phyloP scores from a whole-genome alignment of 2,113 vertebrate species.

The Gobiocypris rarus region DNA sequence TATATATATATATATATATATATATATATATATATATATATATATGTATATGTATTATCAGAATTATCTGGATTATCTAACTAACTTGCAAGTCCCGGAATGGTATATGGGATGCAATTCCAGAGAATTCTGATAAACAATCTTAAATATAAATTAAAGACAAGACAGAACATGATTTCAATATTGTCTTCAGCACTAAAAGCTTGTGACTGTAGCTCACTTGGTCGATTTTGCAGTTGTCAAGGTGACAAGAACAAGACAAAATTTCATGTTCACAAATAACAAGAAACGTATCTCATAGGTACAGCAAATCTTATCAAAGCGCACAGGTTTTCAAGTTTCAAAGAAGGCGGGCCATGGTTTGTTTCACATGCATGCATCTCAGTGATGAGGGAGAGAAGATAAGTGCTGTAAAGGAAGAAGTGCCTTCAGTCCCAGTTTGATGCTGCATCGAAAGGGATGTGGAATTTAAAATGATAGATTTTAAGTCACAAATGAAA shows the following conservation, averaged over 20 bases:
- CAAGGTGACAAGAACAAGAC: constrained; percentile 49
- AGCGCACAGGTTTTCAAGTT: constrained; percentile 47
- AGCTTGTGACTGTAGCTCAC: neutral
- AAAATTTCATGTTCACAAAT: constrained; percentile 13
- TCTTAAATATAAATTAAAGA: neutral
- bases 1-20: too few species aligned
- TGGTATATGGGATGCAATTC: neutral
- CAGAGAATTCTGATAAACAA: neutral
- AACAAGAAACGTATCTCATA: constrained; percentile 37
- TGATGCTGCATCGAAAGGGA: constrained; percentile 7
- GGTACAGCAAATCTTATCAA: constrained; percentile 44
- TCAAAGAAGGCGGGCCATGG: constrained; percentile 35
- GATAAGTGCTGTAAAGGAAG: constrained; percentile 54
- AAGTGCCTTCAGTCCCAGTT: neutral
- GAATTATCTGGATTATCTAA: neutral
- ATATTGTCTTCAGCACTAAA: neutral
- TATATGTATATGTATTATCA: neutral
- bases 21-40: too few species aligned
- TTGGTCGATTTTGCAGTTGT: constrained; percentile 47
- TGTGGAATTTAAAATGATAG: neutral
- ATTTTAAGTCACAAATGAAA: neutral
- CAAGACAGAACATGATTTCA: neutral
- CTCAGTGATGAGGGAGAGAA: constrained; percentile 61
- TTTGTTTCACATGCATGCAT: constrained; percentile 39
- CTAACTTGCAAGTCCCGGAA: too few species aligned